Conservation (phyloP, 2,113 vertebrate species). For the Brienomyrus longianalis region DNA sequence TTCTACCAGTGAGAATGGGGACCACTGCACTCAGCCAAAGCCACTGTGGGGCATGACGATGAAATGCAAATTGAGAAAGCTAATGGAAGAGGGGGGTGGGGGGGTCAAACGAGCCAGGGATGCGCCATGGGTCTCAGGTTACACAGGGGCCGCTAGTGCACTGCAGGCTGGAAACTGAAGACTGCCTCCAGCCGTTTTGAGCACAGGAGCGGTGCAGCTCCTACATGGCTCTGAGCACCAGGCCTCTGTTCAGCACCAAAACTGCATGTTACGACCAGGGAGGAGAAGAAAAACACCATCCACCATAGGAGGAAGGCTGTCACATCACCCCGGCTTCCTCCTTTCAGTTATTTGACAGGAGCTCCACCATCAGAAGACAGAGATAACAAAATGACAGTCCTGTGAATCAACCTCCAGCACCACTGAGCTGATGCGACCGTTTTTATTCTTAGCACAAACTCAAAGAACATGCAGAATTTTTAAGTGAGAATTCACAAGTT, state of each 20-base stretch:
- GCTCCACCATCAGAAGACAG: neutral
- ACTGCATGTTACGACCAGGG: neutral
- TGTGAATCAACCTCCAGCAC: neutral
- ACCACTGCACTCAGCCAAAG: neutral
- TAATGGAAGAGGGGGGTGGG: neutral
- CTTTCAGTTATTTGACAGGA: neutral
- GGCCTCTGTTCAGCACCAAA: neutral
- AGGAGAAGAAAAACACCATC: neutral
- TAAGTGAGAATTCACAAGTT: neutral
- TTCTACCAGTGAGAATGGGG: neutral
- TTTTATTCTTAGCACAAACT: slow-evolving; percentile 6
- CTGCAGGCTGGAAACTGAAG: neutral
- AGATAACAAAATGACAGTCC: neutral
- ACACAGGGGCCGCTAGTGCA: neutral
- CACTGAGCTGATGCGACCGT: neutral
- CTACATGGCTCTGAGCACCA: neutral
- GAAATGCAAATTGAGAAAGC: neutral
- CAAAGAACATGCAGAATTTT: neutral
- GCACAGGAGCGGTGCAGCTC: neutral
- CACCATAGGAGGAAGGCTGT: neutral
- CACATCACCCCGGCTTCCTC: neutral
- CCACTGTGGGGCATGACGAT: neutral
- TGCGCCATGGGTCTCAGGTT: neutral
- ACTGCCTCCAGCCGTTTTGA: neutral
- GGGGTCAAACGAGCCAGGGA: neutral